Evolutionary conservation across 2,797 vertebrate species (phyloP).

Genomic region (Anas acuta): DNA sequence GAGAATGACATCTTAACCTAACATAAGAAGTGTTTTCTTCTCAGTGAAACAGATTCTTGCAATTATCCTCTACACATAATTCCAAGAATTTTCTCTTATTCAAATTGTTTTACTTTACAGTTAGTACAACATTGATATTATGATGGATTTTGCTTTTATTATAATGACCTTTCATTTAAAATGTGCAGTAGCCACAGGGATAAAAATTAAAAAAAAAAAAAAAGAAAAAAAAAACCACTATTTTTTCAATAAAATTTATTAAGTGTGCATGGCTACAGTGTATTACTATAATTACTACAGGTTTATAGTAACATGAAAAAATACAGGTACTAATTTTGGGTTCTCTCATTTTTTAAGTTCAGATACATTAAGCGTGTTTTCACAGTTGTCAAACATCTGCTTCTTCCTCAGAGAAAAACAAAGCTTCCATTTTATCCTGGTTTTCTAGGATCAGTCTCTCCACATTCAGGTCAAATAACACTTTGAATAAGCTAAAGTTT

Average conservation of each 20-base stretch:
- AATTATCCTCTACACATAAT: not conserved
- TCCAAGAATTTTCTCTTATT: not conserved
- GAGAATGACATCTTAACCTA: not conserved
- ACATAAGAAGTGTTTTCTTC: not conserved
- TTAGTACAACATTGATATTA: not conserved
- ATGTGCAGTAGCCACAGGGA: not conserved
- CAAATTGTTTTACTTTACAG: not conserved
- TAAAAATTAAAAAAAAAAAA: not conserved
- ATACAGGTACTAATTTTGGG: not conserved
- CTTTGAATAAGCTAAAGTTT: not conserved
- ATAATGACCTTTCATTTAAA: not conserved
- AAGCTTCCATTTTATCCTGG: not conserved
- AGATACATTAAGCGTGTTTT: not conserved
- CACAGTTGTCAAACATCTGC: conserved; percentile 15
- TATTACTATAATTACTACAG: not conserved
- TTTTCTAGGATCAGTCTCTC: conserved; percentile 19
- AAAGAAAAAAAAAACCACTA: no score
- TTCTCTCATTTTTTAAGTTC: not conserved
- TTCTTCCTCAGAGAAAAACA: not conserved
- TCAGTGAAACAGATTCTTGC: not conserved
- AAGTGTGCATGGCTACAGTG: not conserved
- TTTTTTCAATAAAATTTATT: not conserved
- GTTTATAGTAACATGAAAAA: not conserved
- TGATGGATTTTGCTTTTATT: not conserved
- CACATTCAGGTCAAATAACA: not conserved